A percentile compares a stretch with the other conserved stretches of the same genome.
phyloP scores from a whole-genome alignment of 1,140 invertebrate genomes.

The Polyergus mexicanus region DNA sequence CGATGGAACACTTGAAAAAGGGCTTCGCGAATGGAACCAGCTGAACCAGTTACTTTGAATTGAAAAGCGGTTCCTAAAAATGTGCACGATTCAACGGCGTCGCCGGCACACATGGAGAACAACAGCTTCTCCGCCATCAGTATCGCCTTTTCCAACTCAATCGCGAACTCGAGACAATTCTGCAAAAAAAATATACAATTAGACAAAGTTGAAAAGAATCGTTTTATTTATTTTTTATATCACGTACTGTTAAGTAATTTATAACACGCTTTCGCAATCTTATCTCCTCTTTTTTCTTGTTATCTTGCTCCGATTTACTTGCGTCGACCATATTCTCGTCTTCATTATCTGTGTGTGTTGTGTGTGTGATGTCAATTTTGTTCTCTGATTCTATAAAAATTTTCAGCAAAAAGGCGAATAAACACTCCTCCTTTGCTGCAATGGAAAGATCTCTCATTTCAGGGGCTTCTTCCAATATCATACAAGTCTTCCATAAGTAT shows the following conservation, averaged over 20 bases:
- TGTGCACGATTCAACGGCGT: slow-evolving; percentile 94
- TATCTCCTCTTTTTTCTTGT: slow-evolving; percentile 76
- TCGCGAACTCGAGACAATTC: slow-evolving; percentile 89
- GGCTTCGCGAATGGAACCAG: slow-evolving; percentile 91
- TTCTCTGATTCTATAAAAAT: slow-evolving; percentile 82
- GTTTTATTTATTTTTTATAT: slow-evolving; percentile 77
- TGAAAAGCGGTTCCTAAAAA: slow-evolving; percentile 94
- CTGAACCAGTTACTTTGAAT: slow-evolving; percentile 91
- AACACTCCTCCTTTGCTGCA: slow-evolving; percentile 78
- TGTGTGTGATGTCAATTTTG: too few relatives aligned
- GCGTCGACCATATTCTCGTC: slow-evolving; percentile 46
- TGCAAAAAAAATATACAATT: slow-evolving; percentile 86
- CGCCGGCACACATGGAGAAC: slow-evolving; percentile 91
- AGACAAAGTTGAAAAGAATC: slow-evolving; percentile 9
- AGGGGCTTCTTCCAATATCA: slow-evolving; percentile 70
- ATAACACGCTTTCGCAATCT: slow-evolving; percentile 77
- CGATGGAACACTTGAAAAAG: slow-evolving; percentile 90
- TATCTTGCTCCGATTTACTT: slow-evolving; percentile 4
- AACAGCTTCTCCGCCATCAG: slow-evolving; percentile 91
- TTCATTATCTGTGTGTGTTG: neutral
- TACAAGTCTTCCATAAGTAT: slow-evolving; percentile 75
- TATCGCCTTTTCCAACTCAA: slow-evolving; percentile 90
- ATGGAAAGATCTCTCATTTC: slow-evolving; percentile 74
- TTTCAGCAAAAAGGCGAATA: slow-evolving; percentile 81
- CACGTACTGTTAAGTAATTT: slow-evolving; percentile 81